Percentiles rank a stretch among this genome's conserved stretches.
phyloP scores from a whole-genome alignment of 30 jellyfish, hydroid and myxozoan species.

The Haliclystus octoradiatus region DNA sequence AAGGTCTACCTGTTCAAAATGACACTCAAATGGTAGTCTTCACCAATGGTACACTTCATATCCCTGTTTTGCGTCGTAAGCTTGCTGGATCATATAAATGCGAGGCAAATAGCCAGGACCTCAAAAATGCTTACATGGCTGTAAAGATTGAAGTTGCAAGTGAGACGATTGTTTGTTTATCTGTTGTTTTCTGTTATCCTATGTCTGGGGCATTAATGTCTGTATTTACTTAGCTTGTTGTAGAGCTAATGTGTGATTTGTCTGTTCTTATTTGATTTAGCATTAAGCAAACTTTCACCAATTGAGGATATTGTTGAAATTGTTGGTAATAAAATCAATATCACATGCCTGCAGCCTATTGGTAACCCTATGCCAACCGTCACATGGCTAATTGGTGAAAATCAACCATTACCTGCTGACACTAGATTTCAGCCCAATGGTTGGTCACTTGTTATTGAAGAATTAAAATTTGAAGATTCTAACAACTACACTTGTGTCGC shows the following conservation, averaged over 20 bases:
- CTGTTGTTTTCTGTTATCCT: background rate
- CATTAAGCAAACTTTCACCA: constrained; percentile 32
- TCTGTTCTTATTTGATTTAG: constrained; percentile 10
- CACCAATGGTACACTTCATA: constrained; percentile 53
- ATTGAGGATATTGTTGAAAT: constrained; percentile 37
- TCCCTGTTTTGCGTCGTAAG: constrained; percentile 14
- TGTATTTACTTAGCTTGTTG: background rate
- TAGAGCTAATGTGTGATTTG: background rate
- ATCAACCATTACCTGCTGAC: constrained; percentile 52
- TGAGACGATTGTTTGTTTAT: constrained; percentile 14
- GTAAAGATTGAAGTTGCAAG: constrained; percentile 60
- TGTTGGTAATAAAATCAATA: constrained; percentile 16
- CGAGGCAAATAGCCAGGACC: constrained; percentile 21
- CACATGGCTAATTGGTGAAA: constrained; percentile 48
- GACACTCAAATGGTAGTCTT: constrained; percentile 17
- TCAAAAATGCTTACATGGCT: constrained; percentile 5
- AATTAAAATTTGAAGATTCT: constrained; percentile 30
- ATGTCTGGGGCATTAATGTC: too few species aligned
- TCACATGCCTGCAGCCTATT: constrained; percentile 46
- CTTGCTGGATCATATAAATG: constrained; percentile 62
- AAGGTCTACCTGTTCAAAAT: constrained; percentile 19
- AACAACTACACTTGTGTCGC: constrained; percentile 75
- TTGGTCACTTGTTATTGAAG: constrained; percentile 25
- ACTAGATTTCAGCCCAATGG: constrained; percentile 27
- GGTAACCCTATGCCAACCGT: constrained; percentile 39